Base-by-base conservation (phyloP, 2,797 vertebrate species). In the Pantherophis vulpinus region DNA sequence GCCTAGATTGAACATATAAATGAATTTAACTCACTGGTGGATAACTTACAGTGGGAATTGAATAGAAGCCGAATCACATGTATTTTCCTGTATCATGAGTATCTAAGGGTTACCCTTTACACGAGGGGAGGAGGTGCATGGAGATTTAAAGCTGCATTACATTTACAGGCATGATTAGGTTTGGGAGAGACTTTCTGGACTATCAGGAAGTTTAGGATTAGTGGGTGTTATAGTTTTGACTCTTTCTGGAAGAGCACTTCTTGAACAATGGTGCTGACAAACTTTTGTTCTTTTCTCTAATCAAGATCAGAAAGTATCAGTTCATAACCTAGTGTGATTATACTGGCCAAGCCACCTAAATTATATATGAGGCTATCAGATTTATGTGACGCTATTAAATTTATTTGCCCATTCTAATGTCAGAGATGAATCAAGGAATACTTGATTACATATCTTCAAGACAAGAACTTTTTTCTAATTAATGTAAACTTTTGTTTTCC, bases 401-500 rank as follows among this genome's bases (percentile, higher is more conserved):
- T 83, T 83, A 83, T 83, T 42, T 83, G 23, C 79, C n/a, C 10
- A 47, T 25, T 83, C 42, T 25, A 47, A 37, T 83, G 20, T 47
- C 37, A 47, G 20, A 79, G 37, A 83, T 83, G 9, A 83, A 83
- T 25, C 37, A 47, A 37, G n/a, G 32, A 74, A 83, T 47, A 47
- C 37, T 83, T 37, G 18, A 42, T 37, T 83, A 47, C 79, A 25
- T 83, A 27, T 83, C 20, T 83, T 2, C 79, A 83, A 47, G 74
- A 47, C 74, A 83, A 37, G 20, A 11, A 83, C 4, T 47, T 92
- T 79, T 92, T 74, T 92, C 42, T 37, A 13, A 2, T 92, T 93
- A 74, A 90, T 88, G 94, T 8, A 92, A 74, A 20, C 92, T 95
- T 90, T 94, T 79, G 88, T 95, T 87, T 83, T 93, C 2, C 93